A percentile compares a stretch with the other conserved stretches of the same genome.
Evolutionary conservation across 2,113 vertebrate species (phyloP).

Genomic region (Hirundichthys speculiger): DNA sequence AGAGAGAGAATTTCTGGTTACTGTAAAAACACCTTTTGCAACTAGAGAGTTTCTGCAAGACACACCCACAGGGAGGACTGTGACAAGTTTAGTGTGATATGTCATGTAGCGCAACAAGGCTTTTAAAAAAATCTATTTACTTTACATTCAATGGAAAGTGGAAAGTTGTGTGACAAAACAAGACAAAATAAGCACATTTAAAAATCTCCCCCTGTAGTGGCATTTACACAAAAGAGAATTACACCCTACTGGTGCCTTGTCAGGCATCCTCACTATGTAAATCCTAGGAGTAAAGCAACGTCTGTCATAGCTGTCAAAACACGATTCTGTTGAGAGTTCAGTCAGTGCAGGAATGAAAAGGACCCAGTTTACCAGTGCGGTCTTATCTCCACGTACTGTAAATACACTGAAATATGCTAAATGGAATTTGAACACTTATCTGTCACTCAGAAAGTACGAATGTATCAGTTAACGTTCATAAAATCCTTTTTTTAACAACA

Average conservation of each 20-base stretch:
- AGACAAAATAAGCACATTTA: conserved; percentile 24
- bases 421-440: conserved; percentile 25
- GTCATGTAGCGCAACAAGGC: background rate
- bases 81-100: conserved; percentile 12
- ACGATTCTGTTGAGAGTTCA: conserved; percentile 47
- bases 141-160: conserved; percentile 25
- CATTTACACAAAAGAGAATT: conserved; percentile 48
- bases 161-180: conserved; percentile 35
- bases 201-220: conserved; percentile 26
- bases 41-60: conserved; percentile 6
- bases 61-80: background rate
- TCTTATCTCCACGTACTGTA: conserved; percentile 50
- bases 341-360: conserved; percentile 38
- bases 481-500: conserved; percentile 30
- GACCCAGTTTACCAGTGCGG: conserved; percentile 26
- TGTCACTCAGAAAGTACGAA: conserved; percentile 40
- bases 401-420: conserved; percentile 45
- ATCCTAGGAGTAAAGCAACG: conserved; percentile 54
- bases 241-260: conserved; percentile 38
- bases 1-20: conserved; percentile 15
- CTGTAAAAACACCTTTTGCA: conserved; percentile 24
- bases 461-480: conserved; percentile 25
- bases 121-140: conserved; percentile 4
- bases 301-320: conserved; percentile 61
- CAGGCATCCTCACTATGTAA: conserved; percentile 58